Percentiles rank a stretch among this genome's conserved stretches.
Conservation (phyloP, 1,140 invertebrate species). For the Pogonomyrmex californicus region DNA sequence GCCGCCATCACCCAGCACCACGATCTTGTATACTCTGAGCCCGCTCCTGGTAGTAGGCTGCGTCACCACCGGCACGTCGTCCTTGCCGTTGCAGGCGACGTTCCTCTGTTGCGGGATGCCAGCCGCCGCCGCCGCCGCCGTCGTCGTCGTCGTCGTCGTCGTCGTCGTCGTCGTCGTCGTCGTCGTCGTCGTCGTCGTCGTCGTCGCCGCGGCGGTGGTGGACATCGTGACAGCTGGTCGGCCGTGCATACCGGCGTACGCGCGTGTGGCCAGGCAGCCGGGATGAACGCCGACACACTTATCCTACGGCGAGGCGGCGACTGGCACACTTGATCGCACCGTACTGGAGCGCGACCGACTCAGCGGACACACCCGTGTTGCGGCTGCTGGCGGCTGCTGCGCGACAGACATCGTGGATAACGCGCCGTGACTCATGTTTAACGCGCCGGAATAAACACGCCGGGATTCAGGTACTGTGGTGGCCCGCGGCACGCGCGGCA, state of each 20-base stretch:
- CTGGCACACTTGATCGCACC: constrained; percentile 70
- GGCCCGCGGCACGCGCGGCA: background rate
- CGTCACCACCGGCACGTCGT: constrained; percentile 79
- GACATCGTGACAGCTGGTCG: constrained; percentile 40
- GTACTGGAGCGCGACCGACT: constrained; percentile 64
- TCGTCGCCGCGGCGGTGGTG: constrained; percentile 75
- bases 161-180: constrained; percentile 78
- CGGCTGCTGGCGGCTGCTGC: background rate
- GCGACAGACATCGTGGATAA: constrained; percentile 35
- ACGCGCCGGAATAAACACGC: background rate
- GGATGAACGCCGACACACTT: constrained; percentile 42
- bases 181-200: constrained; percentile 79
- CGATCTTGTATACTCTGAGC: constrained; percentile 93
- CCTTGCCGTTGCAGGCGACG: constrained; percentile 77
- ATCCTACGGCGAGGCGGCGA: constrained; percentile 61
- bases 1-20: constrained; percentile 94
- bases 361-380: constrained; percentile 67
- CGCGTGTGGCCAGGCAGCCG: constrained; percentile 29
- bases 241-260: constrained; percentile 8
- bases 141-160: constrained; percentile 79
- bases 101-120: constrained; percentile 77
- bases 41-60: constrained; percentile 89
- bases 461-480: background rate
- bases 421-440: constrained; percentile 2
- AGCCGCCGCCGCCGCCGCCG: constrained; percentile 75